Percentiles rank a stretch among this genome's conserved stretches.
phyloP scores from a whole-genome alignment of 1,140 invertebrate genomes.

The Scaptomyza pallida region DNA sequence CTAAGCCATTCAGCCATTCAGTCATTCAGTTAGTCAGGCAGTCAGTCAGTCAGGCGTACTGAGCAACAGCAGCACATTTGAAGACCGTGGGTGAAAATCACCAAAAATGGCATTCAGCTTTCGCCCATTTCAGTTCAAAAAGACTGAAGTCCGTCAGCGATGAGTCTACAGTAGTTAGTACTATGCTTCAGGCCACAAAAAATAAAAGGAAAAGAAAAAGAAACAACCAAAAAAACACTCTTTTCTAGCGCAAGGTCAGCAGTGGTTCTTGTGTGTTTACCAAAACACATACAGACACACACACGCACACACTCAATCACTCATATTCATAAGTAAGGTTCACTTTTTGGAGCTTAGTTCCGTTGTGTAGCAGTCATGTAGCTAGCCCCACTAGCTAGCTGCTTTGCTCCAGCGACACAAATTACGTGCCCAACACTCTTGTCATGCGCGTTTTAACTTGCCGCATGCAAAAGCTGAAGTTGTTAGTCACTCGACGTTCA shows the following conservation, averaged over 20 bases:
- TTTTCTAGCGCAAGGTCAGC: conserved; percentile 72
- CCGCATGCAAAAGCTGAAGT: conserved; percentile 55
- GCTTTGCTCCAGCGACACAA: conserved; percentile 55
- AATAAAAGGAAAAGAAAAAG: no score
- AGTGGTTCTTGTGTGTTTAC: conserved; percentile 40
- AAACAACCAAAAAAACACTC: not conserved
- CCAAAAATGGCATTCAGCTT: conserved; percentile 75
- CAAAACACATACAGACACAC: conserved; percentile 5
- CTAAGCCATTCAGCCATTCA: conserved; percentile 16
- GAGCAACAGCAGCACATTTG: conserved; percentile 52
- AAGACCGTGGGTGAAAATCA: conserved; percentile 73
- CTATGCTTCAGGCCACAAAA: conserved; percentile 35
- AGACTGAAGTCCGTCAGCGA: not conserved
- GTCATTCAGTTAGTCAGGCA: not conserved
- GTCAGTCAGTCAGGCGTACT: not conserved
- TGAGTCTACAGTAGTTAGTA: conserved; percentile 16
- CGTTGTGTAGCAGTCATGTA: conserved; percentile 26
- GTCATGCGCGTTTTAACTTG: conserved; percentile 61
- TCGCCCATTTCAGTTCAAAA: conserved; percentile 71
- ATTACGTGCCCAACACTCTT: conserved; percentile 63
- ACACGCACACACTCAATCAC: conserved; percentile 8
- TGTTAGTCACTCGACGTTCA: conserved; percentile 36
- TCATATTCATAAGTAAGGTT: conserved; percentile 51
- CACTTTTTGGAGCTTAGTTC: conserved; percentile 40
- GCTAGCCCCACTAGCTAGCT: conserved; percentile 24